Evolutionary conservation across 2,888 invertebrate genomes (phyloP), one percentile per base, ranked within the genome.

Genomic region (Drosophila recens): DNA sequence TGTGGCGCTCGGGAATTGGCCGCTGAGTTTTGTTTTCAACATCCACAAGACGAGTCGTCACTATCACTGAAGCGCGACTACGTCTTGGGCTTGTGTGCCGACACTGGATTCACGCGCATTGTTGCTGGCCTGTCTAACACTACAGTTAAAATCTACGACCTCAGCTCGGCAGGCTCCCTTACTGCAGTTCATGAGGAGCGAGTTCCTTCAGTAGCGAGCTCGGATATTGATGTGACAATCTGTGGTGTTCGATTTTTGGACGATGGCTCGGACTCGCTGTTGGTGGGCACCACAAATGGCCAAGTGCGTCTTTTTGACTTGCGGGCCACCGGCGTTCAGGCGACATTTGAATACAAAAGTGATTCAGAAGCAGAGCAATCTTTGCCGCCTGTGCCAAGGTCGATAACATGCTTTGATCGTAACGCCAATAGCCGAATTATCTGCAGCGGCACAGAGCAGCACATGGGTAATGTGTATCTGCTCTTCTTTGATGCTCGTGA

Each of bases 401-500:
- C 95, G 1, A 94, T 96, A 49, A 94, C 94, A 20, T 95, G 96
- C 80, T 96, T 97, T 93, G 97, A 97, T 90, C 91, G 96, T 3
- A 96, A 96, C 23, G 93, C 94, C 61, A 95, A 95, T 75, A 95
- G 96, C 36, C 93, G 95, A 33, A 93, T 97, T 54, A 82, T 97
- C 64, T 95, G 96, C 89, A 96, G 95, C 1, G 97, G 97, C 57
- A 96, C 96, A 1, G 95, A 96, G 89, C 91, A 96, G 27, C 93
- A 94, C 46, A 94, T 94, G 61, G 94, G 95, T 23, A 96, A 97
- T 89, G 94, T 96, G 0, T 97, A 94, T 91, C 93, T 97, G 15
- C 92, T 97, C 69, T 97, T 97, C 93, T 97, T 96, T 95, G 97
- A 97, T 93, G 93, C 95, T 23, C 93, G 97, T 70, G 93, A 93